Base-by-base conservation (phyloP, 2,797 vertebrate genomes). In the Megalops cyprinoides region DNA sequence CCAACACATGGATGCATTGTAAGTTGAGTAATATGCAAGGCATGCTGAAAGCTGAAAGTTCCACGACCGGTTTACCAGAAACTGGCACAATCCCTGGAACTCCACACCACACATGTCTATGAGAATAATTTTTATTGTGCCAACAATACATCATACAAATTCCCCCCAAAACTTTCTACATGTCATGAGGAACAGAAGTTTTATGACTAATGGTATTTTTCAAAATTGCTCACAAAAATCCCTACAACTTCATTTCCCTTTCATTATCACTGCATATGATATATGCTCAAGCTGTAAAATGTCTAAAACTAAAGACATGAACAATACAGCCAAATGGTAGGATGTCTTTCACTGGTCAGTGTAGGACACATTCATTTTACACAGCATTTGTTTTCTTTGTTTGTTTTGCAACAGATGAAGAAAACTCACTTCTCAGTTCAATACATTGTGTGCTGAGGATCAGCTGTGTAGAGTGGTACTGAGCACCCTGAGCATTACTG, bases 121-220 rank as follows among this genome's bases (percentile, higher is more conserved):
- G 28, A 62, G n/a, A n/a, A n/a, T n/a, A n/a, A n/a, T n/a, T n/a
- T n/a, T n/a, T n/a, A n/a, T n/a, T n/a, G n/a, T n/a, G n/a, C n/a
- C n/a, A n/a, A n/a, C n/a, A n/a, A n/a, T n/a, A n/a, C n/a, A n/a
- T n/a, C n/a, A n/a, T n/a, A n/a, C n/a, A n/a, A n/a, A n/a, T n/a
- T n/a, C n/a, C n/a, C n/a, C n/a, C n/a, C n/a, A 37, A 65, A 34
- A 15, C 2, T 39, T 39, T 39, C 39, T 39, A 67, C 34, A 69
- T 39, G 15, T 20, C 7, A 60, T 39, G 37, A 69, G 9, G 20
- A 3, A 42, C 65, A 44, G 39, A 71, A 71, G 44, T 71, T 34
- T 44, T 9, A 71, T 71, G 67, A 71, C 7, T 71, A 44, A 71
- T 71, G 62, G 31, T 15, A 37, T 67, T 67, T 69, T 42, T 69